A percentile compares a stretch with the other conserved stretches of the same genome.
phyloP scores from a whole-genome alignment of 1,140 invertebrate species.

The Condylostylus longicornis region DNA sequence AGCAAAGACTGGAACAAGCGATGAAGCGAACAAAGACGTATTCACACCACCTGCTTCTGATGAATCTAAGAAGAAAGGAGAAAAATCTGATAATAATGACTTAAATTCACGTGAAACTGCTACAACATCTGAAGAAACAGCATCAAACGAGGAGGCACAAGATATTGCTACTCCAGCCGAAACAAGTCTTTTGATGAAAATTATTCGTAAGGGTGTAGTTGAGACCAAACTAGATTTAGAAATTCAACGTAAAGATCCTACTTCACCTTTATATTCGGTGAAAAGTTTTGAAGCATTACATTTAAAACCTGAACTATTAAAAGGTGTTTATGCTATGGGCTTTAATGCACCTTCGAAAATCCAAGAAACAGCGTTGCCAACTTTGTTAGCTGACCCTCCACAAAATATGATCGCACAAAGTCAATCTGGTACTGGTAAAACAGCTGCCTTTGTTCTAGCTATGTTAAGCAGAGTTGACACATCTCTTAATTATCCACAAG shows the following conservation, averaged over 20 bases:
- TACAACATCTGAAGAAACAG: background rate
- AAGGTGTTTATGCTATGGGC: slow-evolving; percentile 91
- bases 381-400: slow-evolving; percentile 81
- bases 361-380: slow-evolving; percentile 83
- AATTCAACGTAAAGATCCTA: slow-evolving; percentile 78
- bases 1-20: too few relatives aligned
- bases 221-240: slow-evolving; percentile 75
- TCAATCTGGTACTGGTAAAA: slow-evolving; percentile 98
- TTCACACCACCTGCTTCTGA: too few relatives aligned
- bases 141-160: slow-evolving; percentile 11
- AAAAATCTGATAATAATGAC: too few relatives aligned
- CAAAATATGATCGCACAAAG: slow-evolving; percentile 98
- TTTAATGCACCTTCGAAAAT: slow-evolving; percentile 97
- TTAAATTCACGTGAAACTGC: too few relatives aligned
- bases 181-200: slow-evolving; percentile 74
- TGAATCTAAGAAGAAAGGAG: too few relatives aligned
- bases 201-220: slow-evolving; percentile 75
- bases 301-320: slow-evolving; percentile 75
- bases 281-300: slow-evolving; percentile 89
- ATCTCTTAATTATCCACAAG: slow-evolving; percentile 67
- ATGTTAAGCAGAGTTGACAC: slow-evolving; percentile 90
- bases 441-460: slow-evolving; percentile 92
- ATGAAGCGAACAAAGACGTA: too few relatives aligned
- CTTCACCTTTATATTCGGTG: slow-evolving; percentile 82
- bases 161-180: slow-evolving; percentile 52